phyloP scores from a whole-genome alignment of 1,140 invertebrate genomes.

The Danaus melanippus region DNA sequence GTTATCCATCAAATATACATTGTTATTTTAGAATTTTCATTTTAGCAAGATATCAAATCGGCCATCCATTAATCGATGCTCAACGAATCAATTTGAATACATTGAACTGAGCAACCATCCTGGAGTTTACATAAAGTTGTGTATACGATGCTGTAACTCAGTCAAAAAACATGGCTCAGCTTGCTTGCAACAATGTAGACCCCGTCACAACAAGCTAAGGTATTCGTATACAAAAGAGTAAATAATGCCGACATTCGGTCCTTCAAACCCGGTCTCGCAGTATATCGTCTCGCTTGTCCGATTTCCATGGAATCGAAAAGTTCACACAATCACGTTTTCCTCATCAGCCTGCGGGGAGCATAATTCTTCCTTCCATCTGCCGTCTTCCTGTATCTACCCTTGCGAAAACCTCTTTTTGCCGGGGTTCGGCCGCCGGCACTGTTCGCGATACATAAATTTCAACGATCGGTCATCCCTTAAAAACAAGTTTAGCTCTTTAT shows the following conservation, averaged over 20 bases:
- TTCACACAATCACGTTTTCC: slow-evolving; percentile 72
- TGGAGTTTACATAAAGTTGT: slow-evolving; percentile 47
- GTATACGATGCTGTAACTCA: slow-evolving; percentile 23
- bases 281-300: slow-evolving; percentile 56
- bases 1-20: slow-evolving; percentile 2
- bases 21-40: slow-evolving; percentile 47
- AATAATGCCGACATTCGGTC: slow-evolving; percentile 46
- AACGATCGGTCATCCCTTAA: slow-evolving; percentile 70
- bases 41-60: slow-evolving; percentile 37
- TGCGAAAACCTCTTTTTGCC: slow-evolving; percentile 57
- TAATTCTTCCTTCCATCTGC: slow-evolving; percentile 66
- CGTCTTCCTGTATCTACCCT: slow-evolving; percentile 65
- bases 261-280: slow-evolving; percentile 38
- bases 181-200: slow-evolving; percentile 34
- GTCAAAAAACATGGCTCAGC: slow-evolving; percentile 43
- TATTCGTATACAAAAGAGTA: slow-evolving; percentile 48
- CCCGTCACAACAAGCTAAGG: slow-evolving; percentile 26
- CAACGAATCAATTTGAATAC: slow-evolving; percentile 60
- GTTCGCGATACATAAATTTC: slow-evolving; percentile 69
- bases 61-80: slow-evolving; percentile 43
- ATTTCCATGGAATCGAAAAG: slow-evolving; percentile 71
- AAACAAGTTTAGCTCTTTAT: slow-evolving; percentile 72
- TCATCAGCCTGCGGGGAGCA: slow-evolving; percentile 70
- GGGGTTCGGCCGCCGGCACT: slow-evolving; percentile 55
- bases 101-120: slow-evolving; percentile 38